These are phyloP conservation scores for Squalus acanthias DNA, from an alignment of 2,797 vertebrate genomes.

Conservation along the genomic window DNA sequence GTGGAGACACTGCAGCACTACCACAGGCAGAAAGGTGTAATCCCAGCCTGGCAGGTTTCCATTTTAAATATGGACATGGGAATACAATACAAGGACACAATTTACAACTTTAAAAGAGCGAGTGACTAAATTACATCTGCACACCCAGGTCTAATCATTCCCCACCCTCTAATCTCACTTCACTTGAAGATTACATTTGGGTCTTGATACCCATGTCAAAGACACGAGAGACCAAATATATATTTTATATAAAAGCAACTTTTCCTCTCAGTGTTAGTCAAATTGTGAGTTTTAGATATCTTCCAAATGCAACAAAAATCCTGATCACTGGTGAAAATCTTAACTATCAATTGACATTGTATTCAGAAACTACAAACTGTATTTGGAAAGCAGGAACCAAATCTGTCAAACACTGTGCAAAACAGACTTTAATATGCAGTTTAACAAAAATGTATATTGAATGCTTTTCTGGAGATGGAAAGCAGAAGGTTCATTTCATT, in stretches of 20 bases:
- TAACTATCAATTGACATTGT: not conserved
- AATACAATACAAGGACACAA: not conserved
- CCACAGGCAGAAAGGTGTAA: not conserved
- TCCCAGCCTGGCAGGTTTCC: not conserved
- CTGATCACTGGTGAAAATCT: not conserved
- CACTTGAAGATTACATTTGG: not conserved
- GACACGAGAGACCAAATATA: not conserved
- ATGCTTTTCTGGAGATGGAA: not conserved
- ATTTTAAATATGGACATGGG: not conserved
- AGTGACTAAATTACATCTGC: not conserved
- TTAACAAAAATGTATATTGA: slow-evolving; percentile 24
- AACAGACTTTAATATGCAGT: slow-evolving; percentile 34
- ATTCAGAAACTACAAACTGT: not conserved
- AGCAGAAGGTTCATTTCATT: slow-evolving; percentile 16
- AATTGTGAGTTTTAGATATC: not conserved
- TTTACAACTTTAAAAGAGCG: not conserved
- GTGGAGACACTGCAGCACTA: not conserved
- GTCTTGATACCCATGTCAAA: not conserved
- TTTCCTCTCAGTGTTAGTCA: not conserved
- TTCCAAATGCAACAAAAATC: not conserved
- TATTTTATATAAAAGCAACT: not conserved
- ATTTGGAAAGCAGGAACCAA: not conserved
- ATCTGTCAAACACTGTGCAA: not conserved
- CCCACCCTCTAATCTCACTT: not conserved
- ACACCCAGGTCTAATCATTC: not conserved